These are phyloP conservation scores for Dilophus febrilis DNA, from an alignment of 2,888 invertebrate species.

Conservation along the genomic window DNA sequence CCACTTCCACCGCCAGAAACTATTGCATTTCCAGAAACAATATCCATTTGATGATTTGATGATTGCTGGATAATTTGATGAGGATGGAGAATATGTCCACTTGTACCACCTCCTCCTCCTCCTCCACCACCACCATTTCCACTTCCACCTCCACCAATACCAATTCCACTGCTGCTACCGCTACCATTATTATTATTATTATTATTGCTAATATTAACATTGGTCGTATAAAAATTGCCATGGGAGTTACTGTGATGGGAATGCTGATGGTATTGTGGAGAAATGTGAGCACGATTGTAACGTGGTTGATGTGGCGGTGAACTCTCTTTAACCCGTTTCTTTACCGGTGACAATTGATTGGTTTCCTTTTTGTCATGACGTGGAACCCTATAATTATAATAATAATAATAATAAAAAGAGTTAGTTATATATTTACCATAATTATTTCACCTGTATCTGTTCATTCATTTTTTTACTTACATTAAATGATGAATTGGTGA, in stretches of 20 bases:
- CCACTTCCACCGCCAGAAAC: conserved; percentile 12
- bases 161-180: too few species aligned
- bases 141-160: too few species aligned
- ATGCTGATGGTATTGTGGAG: conserved; percentile 29
- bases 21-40: conserved; percentile 7
- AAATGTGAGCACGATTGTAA: conserved; percentile 27
- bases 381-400: conserved; percentile 28
- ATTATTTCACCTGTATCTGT: too few species aligned
- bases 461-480: too few species aligned
- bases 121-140: too few species aligned
- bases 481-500: conserved; percentile 35
- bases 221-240: conserved; percentile 15
- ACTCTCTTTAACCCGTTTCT: conserved; percentile 92
- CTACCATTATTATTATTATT: conserved; percentile 8
- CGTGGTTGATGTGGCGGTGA: conserved; percentile 58
- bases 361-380: conserved; percentile 63
- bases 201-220: conserved; percentile 3
- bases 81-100: conserved; percentile 1
- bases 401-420: too few species aligned
- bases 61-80: conserved; percentile 1
- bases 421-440: too few species aligned
- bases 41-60: conserved; percentile 3
- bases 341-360: conserved; percentile 86
- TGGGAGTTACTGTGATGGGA: conserved; percentile 19
- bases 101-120: too few species aligned